A percentile compares a stretch with the other conserved stretches of the same genome.
Conservation (phyloP, 2,797 vertebrate species). For the Cichlasoma orientale region DNA sequence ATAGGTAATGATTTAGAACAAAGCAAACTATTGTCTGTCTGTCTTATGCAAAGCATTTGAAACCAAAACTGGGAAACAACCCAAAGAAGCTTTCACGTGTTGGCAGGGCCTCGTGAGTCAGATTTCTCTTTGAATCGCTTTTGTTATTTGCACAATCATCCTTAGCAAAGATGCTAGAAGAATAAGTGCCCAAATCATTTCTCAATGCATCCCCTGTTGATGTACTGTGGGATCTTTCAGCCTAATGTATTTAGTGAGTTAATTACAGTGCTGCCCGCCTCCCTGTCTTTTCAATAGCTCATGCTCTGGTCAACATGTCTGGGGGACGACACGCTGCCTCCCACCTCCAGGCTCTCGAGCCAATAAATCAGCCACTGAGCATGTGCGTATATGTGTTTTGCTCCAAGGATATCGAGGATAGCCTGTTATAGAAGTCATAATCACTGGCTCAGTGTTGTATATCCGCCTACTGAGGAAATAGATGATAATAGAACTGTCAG, state of each 20-base stretch:
- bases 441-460: constrained; percentile 51
- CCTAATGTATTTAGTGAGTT: constrained; percentile 76
- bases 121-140: constrained; percentile 55
- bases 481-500: constrained; percentile 69
- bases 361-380: constrained; percentile 69
- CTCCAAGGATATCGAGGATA: constrained; percentile 58
- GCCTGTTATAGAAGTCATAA: constrained; percentile 64
- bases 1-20: neutral
- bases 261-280: constrained; percentile 68
- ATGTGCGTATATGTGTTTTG: constrained; percentile 38
- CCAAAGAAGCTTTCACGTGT: constrained; percentile 29
- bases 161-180: constrained; percentile 60
- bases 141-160: constrained; percentile 63
- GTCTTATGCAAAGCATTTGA: neutral
- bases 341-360: constrained; percentile 61
- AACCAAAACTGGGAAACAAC: neutral
- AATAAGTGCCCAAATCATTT: constrained; percentile 55
- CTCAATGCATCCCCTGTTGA: constrained; percentile 54
- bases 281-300: constrained; percentile 64
- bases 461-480: constrained; percentile 54
- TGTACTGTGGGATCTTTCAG: constrained; percentile 61
- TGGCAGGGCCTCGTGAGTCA: constrained; percentile 47
- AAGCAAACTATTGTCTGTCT: neutral
- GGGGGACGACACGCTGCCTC: constrained; percentile 61
- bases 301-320: constrained; percentile 77